phyloP scores from a whole-genome alignment of 2,888 invertebrate genomes.

The Argyresthia goedartella region DNA sequence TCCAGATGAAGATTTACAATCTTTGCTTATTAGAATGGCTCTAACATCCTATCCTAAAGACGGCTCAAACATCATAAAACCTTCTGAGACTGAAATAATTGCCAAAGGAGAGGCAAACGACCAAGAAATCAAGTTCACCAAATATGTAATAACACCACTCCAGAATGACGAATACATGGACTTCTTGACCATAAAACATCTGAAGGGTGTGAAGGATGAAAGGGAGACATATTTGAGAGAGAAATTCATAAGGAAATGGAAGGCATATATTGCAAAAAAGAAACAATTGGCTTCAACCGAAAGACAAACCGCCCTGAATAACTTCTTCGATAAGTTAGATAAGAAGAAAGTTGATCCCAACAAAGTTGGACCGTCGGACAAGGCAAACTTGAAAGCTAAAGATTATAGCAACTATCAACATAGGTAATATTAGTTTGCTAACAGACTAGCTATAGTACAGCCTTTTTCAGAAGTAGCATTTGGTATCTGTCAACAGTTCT shows the following conservation, averaged over 20 bases:
- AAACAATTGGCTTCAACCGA: slow-evolving; percentile 30
- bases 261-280: slow-evolving; percentile 27
- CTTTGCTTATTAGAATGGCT: slow-evolving; percentile 47
- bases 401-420: slow-evolving; percentile 57
- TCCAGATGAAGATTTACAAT: slow-evolving; percentile 34
- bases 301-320: slow-evolving; percentile 38
- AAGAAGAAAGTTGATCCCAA: slow-evolving; percentile 35
- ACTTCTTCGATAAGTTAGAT: slow-evolving; percentile 49
- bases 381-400: slow-evolving; percentile 31
- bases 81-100: too few relatives aligned
- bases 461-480: too few relatives aligned
- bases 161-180: slow-evolving; percentile 7
- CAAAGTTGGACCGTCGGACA: slow-evolving; percentile 24
- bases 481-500: too few relatives aligned
- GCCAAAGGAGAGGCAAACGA: neutral
- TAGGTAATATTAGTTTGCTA: slow-evolving; percentile 26
- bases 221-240: slow-evolving; percentile 27
- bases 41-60: slow-evolving; percentile 29
- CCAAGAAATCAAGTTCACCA: neutral
- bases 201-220: neutral
- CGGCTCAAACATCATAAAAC: neutral
- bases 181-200: neutral
- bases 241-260: slow-evolving; percentile 49
- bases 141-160: slow-evolving; percentile 8
- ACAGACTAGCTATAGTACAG: too few relatives aligned